Conservation (phyloP, 2,113 vertebrate genomes). For the Chascanopsetta lugubris region DNA sequence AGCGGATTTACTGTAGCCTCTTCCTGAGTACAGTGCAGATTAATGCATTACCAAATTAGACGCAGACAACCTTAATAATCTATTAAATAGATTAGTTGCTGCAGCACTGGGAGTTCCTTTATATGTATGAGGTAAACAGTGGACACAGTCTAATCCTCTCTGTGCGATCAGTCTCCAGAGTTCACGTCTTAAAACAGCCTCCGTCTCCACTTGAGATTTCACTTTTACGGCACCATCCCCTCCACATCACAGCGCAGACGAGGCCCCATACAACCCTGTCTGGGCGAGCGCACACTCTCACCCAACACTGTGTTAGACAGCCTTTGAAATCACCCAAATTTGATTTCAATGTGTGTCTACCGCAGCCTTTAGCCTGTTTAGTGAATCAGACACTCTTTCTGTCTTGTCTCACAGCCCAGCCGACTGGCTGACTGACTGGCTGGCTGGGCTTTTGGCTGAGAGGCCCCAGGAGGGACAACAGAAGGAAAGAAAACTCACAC, state of each 20-base stretch:
- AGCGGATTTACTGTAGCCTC: no score
- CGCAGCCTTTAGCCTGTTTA: conserved; percentile 66
- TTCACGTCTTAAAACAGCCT: not conserved
- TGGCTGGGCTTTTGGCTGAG: conserved; percentile 58
- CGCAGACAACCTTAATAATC: no score
- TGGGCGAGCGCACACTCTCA: conserved; percentile 7
- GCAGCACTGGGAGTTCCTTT: no score
- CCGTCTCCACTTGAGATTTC: conserved; percentile 20
- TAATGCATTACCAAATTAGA: no score
- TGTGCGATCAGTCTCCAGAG: not conserved
- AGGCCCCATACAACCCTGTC: conserved; percentile 18
- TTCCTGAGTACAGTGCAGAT: no score
- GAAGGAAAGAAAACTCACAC: conserved; percentile 70
- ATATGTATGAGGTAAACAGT: not conserved
- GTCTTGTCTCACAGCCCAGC: conserved; percentile 71
- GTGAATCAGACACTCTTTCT: conserved; percentile 72
- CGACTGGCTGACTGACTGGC: conserved; percentile 29
- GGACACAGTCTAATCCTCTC: no score
- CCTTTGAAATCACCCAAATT: conserved; percentile 49
- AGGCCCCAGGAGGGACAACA: conserved; percentile 77
- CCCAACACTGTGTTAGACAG: conserved; percentile 27
- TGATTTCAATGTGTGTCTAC: conserved; percentile 64
- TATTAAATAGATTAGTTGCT: no score
- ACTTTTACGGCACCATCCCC: not conserved
- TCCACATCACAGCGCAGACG: conserved; percentile 7